phyloP scores from a whole-genome alignment of 2,888 invertebrate genomes.

The Diarsia rubi region DNA sequence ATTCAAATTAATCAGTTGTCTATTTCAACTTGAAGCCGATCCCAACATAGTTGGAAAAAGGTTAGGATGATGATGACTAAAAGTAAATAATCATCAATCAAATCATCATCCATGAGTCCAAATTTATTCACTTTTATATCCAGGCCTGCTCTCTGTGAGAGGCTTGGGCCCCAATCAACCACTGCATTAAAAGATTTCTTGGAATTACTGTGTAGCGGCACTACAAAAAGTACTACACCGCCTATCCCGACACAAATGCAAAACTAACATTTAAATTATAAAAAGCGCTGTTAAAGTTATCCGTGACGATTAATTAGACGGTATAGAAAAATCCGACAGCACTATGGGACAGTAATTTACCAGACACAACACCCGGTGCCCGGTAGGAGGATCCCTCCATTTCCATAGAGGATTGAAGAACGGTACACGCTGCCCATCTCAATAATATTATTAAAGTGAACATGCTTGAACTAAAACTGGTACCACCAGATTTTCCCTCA shows the following conservation, averaged over 20 bases:
- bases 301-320: background rate
- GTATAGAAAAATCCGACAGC: no score
- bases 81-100: background rate
- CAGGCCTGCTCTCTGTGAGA: background rate
- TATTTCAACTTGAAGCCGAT: background rate
- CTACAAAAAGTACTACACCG: background rate
- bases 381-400: background rate
- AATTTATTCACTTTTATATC: background rate
- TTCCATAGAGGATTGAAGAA: background rate
- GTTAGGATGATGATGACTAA: background rate
- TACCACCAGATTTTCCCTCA: conserved; percentile 7
- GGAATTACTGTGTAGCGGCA: no score
- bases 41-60: background rate
- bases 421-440: background rate
- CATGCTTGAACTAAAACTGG: background rate
- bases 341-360: background rate
- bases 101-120: background rate
- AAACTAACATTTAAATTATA: background rate
- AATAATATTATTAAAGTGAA: background rate
- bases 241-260: background rate
- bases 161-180: background rate
- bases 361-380: background rate
- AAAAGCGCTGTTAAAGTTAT: no score
- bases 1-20: no score
- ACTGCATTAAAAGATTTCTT: no score